These are phyloP conservation scores for Platerodrilus igneus DNA, from an alignment of 2,888 invertebrate species.

Conservation along the genomic window DNA sequence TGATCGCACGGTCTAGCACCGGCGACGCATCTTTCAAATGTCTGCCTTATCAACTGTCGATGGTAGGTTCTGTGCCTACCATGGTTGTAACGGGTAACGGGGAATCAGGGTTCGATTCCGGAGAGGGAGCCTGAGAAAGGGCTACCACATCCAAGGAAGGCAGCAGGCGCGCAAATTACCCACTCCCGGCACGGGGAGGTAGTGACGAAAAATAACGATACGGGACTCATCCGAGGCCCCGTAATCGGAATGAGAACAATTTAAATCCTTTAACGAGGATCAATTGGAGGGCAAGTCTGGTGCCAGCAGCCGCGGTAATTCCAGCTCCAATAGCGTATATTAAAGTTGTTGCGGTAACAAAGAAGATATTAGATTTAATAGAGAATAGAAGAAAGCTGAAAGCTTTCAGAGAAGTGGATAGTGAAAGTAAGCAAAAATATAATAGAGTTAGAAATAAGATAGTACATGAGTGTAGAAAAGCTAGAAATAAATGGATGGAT, in stretches of 20 bases:
- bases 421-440: too few species aligned
- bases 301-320: slow-evolving; percentile 71
- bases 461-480: too few species aligned
- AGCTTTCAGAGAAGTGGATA: too few species aligned
- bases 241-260: slow-evolving; percentile 52
- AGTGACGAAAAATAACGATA: slow-evolving; percentile 66
- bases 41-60: slow-evolving; percentile 66
- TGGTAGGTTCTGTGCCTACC: slow-evolving; percentile 63
- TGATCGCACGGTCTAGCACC: slow-evolving; percentile 49
- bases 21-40: slow-evolving; percentile 60
- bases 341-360: slow-evolving; percentile 63
- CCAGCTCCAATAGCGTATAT: slow-evolving; percentile 67
- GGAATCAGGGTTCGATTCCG: slow-evolving; percentile 71
- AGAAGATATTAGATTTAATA: too few species aligned
- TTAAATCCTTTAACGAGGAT: slow-evolving; percentile 51
- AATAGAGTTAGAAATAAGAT: too few species aligned
- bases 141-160: slow-evolving; percentile 69
- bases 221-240: slow-evolving; percentile 54
- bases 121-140: slow-evolving; percentile 68
- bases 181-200: slow-evolving; percentile 57
- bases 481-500: too few species aligned
- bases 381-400: too few species aligned
- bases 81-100: slow-evolving; percentile 67
- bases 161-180: slow-evolving; percentile 68
- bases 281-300: slow-evolving; percentile 59